Base-by-base conservation (phyloP, 2,888 invertebrate species). In the Leptopilina myrica region DNA sequence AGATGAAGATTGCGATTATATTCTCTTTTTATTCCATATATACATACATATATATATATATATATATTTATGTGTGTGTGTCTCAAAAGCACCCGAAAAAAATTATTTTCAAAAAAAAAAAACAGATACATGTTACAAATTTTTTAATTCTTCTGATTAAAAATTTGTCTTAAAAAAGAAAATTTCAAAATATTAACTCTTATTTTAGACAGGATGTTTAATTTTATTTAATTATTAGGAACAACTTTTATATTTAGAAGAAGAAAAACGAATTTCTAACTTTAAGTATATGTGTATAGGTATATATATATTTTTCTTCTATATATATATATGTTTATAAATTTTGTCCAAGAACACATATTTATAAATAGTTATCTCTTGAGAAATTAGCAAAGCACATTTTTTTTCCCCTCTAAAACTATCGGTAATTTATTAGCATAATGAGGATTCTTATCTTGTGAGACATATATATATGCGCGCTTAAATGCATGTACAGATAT, bases 391-490 rank as follows among this genome's bases (percentile, higher is more conserved):
- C 69, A 69, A 69, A 53, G 46, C 69, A 69, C 20, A 53, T 69
- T 49, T 69, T 53, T 11, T 53, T 11, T 3, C 2, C 33, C 33
- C 33, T 33, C 33, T 1, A 33, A 49, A 49, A 46, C 20, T 69
- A 69, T 69, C 69, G 49, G 26, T 8, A 20, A 14, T 49, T 43
- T 6, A 69, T 69, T 69, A 46, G 49, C 73, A 73, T 73, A 73
- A 56, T 53, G 56, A 56, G 9, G n/a, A 43, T 73, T 73, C 56
- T 73, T 26, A 73, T 73, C 56, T 73, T 73, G 73, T 73, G 73
- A 73, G 53, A 53, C 33, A 56, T 53, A 73, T 73, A 20, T 20
- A 20, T 20, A 20, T 20, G 20, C 20, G 20, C 20, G 73, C 56
- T 73, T 73, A 69, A 20, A 20, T 3, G 5, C 53, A 73, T 73